phyloP scores from a whole-genome alignment of 1,140 invertebrate genomes.

The silkworm (Bombyx mori) region ASM3026992v2 NC_085110.1:13938501-13939000 shows the following conservation, averaged over 20 bases:
- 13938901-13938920: conserved; percentile 85
- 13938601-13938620: too few relatives aligned
- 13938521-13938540: too few relatives aligned
- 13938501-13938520: too few relatives aligned
- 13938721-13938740: conserved; percentile 7
- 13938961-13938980: conserved; percentile 90
- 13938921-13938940: conserved; percentile 91
- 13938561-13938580: too few relatives aligned
- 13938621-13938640: too few relatives aligned
- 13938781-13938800: conserved; percentile 54
- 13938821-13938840: conserved; percentile 81
- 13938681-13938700: too few relatives aligned
- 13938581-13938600: too few relatives aligned
- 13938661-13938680: too few relatives aligned
- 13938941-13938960: conserved; percentile 88
- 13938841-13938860: conserved; percentile 83
- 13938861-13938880: conserved; percentile 83
- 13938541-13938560: too few relatives aligned
- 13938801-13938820: conserved; percentile 79
- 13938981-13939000: conserved; percentile 85
- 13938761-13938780: conserved; percentile 58
- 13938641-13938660: too few relatives aligned
- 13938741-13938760: conserved; percentile 62
- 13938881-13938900: conserved; percentile 85
- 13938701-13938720: too few relatives aligned